Percentiles rank a stretch among this genome's conserved stretches.
Evolutionary conservation across 2,888 invertebrate genomes (phyloP).

Genomic region (Sesamia inferens): DNA sequence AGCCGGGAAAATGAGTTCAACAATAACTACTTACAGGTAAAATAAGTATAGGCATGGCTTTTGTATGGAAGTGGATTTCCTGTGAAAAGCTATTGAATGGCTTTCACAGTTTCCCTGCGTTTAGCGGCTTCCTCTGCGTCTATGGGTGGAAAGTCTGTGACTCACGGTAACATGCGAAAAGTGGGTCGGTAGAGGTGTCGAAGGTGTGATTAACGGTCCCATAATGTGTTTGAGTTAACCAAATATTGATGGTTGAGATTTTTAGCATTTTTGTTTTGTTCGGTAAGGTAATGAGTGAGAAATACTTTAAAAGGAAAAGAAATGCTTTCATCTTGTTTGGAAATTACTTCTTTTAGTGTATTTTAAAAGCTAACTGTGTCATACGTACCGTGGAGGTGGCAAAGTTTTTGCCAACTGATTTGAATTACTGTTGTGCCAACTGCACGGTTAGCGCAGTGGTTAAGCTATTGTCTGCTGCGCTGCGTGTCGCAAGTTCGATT

Average conservation of each 20-base stretch:
- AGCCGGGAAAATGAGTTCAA: constrained; percentile 9
- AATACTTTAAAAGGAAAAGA: constrained; percentile 6
- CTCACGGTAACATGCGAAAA: constrained; percentile 37
- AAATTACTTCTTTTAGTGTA: neutral
- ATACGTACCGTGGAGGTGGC: neutral
- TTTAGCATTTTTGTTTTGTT: neutral
- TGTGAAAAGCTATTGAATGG: constrained; percentile 50
- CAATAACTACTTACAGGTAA: constrained; percentile 23
- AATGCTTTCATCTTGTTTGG: neutral
- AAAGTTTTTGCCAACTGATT: neutral
- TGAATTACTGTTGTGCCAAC: neutral
- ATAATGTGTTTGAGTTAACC: constrained; percentile 9
- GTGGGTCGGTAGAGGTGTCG: constrained; percentile 37
- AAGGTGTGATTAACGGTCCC: constrained; percentile 35
- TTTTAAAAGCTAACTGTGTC: neutral
- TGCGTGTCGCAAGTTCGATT: too few species aligned
- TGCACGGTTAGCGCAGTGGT: neutral
- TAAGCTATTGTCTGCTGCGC: too few species aligned
- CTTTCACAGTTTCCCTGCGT: constrained; percentile 55
- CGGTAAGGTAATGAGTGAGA: neutral
- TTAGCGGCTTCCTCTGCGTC: constrained; percentile 47
- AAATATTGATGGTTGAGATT: constrained; percentile 18
- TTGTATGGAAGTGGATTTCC: constrained; percentile 52
- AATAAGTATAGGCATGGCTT: constrained; percentile 28
- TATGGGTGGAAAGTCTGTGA: constrained; percentile 38